Evolutionary conservation across 2,113 vertebrate genomes (phyloP).

Genomic region (Channa argus): DNA sequence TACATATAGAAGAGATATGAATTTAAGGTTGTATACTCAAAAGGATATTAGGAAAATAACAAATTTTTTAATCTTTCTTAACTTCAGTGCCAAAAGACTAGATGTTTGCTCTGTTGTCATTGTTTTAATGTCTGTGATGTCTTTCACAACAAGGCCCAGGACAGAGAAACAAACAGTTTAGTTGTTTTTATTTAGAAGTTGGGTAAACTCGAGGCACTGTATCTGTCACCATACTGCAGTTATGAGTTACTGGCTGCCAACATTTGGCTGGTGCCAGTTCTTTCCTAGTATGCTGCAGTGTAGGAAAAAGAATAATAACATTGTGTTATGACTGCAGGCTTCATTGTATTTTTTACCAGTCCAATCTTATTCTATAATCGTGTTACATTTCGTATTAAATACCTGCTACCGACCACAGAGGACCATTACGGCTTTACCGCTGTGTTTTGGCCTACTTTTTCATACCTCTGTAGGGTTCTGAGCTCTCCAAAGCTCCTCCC

Average conservation of each 20-base stretch:
- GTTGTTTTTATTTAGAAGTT: not conserved
- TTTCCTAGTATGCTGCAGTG: constrained; percentile 7
- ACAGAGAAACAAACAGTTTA: not conserved
- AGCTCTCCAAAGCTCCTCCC: constrained; percentile 47
- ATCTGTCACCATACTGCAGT: not conserved
- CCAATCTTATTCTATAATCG: not conserved
- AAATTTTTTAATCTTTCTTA: not conserved
- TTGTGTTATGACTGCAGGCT: not conserved
- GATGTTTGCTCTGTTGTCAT: not conserved
- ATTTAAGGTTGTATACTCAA: no score
- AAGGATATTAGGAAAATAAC: no score
- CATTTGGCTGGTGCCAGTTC: not conserved
- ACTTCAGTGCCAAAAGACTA: not conserved
- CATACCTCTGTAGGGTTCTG: constrained; percentile 33
- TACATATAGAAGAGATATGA: no score
- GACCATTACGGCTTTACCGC: constrained; percentile 27
- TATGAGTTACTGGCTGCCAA: not conserved
- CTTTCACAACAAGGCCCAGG: not conserved
- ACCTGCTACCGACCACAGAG: constrained; percentile 18
- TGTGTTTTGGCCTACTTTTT: constrained; percentile 60
- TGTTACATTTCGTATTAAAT: constrained; percentile 2
- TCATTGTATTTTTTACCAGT: constrained; percentile 6
- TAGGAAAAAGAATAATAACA: constrained; percentile 10
- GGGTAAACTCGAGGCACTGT: not conserved
- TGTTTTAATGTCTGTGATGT: not conserved